Percentiles rank a stretch among this genome's conserved stretches.
Conservation (phyloP, 2,113 vertebrate species). For the Chaenocephalus aceratus region DNA sequence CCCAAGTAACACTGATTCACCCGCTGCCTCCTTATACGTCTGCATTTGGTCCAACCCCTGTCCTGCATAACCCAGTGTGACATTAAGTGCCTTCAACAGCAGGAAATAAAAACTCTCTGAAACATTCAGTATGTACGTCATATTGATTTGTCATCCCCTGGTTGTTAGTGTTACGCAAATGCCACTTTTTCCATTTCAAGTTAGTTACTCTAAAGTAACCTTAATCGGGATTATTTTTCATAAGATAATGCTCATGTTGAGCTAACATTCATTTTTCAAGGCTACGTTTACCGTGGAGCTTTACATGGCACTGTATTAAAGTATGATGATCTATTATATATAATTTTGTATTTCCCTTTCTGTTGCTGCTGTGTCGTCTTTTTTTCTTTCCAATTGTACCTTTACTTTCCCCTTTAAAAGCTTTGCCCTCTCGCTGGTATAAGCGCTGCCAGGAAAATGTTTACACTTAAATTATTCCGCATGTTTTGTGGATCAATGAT, state of each 20-base stretch:
- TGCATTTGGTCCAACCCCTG: too few relatives aligned
- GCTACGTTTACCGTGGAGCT: slow-evolving; percentile 15
- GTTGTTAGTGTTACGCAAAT: slow-evolving; percentile 2
- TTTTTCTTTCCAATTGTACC: background rate
- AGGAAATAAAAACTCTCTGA: background rate
- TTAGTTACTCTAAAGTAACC: slow-evolving; percentile 14
- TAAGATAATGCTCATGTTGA: slow-evolving; percentile 6
- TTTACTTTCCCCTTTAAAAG: slow-evolving; percentile 34
- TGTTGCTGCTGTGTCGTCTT: slow-evolving; percentile 12
- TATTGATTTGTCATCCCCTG: slow-evolving; percentile 20
- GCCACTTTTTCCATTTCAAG: background rate
- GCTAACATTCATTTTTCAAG: slow-evolving; percentile 34
- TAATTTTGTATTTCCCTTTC: background rate
- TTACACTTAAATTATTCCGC: slow-evolving; percentile 73
- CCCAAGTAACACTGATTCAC: background rate
- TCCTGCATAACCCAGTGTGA: too few relatives aligned
- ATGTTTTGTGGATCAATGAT: slow-evolving; percentile 73
- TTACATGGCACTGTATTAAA: slow-evolving; percentile 15
- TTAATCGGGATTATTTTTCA: background rate
- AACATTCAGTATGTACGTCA: slow-evolving; percentile 13
- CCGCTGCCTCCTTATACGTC: too few relatives aligned
- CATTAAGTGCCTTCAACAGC: slow-evolving; percentile 19
- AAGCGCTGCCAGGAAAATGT: slow-evolving; percentile 53
- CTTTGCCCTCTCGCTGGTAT: slow-evolving; percentile 48
- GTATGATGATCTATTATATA: background rate